Base-by-base conservation (phyloP, 1,140 invertebrate species). In the Argopecten irradians region DNA sequence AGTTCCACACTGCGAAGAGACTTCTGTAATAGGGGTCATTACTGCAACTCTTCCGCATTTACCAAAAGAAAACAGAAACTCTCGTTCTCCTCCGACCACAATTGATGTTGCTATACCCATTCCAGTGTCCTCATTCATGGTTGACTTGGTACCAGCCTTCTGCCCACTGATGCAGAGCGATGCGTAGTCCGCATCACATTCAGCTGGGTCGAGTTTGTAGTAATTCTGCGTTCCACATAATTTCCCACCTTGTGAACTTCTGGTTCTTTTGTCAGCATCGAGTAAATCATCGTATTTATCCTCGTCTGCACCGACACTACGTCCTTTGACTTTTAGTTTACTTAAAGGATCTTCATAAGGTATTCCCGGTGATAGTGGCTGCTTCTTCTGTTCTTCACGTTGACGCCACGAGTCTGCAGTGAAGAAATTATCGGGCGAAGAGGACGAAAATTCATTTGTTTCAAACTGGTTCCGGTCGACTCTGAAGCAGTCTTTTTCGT, bases 401-500 rank as follows among this genome's bases (percentile, higher is more conserved):
- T 71, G 22, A 11, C 55, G 55, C 55, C 55, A 71, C 16, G 55
- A 71, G 28, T 71, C 55, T 71, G 55, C 22, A 28, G 55, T 71
- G n/a, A 71, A 71, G 55, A 71, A n/a, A 28, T 71, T n/a, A n/a
- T 71, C 55, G 28, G 55, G 55, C 55, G 55, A 71, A 28, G 28
- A n/a, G n/a, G n/a, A 71, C 5, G 55, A 71, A 71, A 71, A 71
- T 71, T 71, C 55, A n/a, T 28, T 71, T 16, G 5, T 28, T 11
- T 71, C 55, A 71, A 71, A 71, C 55, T 71, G 55, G 22, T 71
- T 71, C 55, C 55, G 55, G 16, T 71, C 55, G 55, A 71, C 55
- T n/a, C 55, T 22, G 55, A 71, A 71, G 16, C 55, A 71, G n/a
- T 28, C 55, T 8, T 71, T 71, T 71, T 71, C 55, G 28, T 71